Conservation (phyloP, 1,140 invertebrate genomes). For the Campoletis sonorensis region DNA sequence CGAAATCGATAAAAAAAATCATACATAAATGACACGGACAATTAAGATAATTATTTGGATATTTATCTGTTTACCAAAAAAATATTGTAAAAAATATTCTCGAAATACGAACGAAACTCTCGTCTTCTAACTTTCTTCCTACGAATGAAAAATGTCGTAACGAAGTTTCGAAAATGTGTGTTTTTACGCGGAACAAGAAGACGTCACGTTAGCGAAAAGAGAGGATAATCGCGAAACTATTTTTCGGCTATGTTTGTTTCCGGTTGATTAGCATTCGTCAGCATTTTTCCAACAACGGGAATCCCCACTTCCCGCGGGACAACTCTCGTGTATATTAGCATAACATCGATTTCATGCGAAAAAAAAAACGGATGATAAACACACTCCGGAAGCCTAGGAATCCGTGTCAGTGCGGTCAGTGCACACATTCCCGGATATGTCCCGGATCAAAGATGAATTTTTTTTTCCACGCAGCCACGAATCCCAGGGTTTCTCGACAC, state of each 20-base stretch:
- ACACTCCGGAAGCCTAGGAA: slow-evolving; percentile 16
- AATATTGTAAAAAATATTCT: no score
- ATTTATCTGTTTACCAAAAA: no score
- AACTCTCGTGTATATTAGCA: background rate
- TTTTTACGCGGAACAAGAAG: background rate
- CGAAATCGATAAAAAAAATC: no score
- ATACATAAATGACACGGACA: no score
- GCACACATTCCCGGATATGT: background rate
- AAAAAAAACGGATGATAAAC: background rate
- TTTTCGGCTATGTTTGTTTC: background rate
- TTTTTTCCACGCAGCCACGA: background rate
- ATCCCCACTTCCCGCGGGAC: background rate
- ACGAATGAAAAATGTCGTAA: no score
- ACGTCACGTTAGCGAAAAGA: no score
- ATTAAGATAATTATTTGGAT: no score
- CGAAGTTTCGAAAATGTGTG: background rate
- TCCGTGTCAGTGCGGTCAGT: slow-evolving; percentile 12
- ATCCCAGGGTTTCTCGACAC: background rate
- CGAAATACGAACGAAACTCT: no score
- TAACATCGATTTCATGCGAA: background rate
- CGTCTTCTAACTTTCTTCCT: no score
- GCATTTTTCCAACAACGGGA: background rate
- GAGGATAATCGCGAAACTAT: no score
- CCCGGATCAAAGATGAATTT: background rate
- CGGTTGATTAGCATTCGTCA: no score